Evolutionary conservation across 2,113 vertebrate species (phyloP).

Genomic region (Tapirus terrestris): DNA sequence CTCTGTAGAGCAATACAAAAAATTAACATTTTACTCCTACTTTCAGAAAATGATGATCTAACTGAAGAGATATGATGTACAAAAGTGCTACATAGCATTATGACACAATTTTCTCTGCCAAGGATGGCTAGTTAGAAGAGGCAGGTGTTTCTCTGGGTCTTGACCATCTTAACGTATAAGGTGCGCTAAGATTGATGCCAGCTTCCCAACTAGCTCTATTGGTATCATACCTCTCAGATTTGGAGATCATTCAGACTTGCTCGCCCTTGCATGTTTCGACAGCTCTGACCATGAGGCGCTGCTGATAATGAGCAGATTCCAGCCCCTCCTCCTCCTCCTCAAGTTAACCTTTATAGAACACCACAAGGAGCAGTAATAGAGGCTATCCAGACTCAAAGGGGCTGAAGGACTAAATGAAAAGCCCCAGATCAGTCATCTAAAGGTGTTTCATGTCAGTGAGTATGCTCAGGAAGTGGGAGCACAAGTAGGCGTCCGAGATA

Average conservation of each 20-base stretch:
- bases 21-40: background rate
- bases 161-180: background rate
- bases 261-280: constrained; percentile 45
- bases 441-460: constrained; percentile 58
- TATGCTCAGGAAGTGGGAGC: constrained; percentile 35
- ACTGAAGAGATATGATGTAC: background rate
- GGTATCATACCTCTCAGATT: background rate
- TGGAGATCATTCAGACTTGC: constrained; percentile 7
- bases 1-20: background rate
- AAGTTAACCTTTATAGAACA: constrained; percentile 56
- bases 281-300: constrained; percentile 5
- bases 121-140: background rate
- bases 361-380: constrained; percentile 19
- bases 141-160: background rate
- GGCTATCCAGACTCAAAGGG: constrained; percentile 51
- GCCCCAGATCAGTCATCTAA: constrained; percentile 13
- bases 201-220: background rate
- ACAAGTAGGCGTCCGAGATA: background rate
- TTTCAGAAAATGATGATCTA: background rate
- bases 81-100: background rate
- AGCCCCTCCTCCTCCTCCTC: background rate
- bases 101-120: background rate
- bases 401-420: constrained; percentile 27
- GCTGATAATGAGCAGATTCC: constrained; percentile 71
- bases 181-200: background rate